These are phyloP conservation scores for Myotis vivesi DNA, from an alignment of 2,797 vertebrate species.

Conservation along the genomic window DNA sequence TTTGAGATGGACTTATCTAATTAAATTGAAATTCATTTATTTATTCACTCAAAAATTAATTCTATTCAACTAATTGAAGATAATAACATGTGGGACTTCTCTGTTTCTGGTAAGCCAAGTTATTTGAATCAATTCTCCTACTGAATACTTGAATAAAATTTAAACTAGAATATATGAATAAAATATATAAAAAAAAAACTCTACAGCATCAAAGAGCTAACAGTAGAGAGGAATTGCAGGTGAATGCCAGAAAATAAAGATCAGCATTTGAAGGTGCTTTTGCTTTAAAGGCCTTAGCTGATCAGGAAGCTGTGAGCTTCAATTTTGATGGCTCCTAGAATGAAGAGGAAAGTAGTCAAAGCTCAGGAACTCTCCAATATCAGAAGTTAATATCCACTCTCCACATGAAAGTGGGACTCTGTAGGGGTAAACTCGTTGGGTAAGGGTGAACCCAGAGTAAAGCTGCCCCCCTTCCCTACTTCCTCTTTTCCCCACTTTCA, in stretches of 20 bases:
- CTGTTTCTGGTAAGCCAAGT: not conserved
- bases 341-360: not conserved
- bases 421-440: not conserved
- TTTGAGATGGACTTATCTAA: not conserved
- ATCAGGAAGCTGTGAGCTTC: not conserved
- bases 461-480: not conserved
- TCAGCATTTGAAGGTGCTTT: not conserved
- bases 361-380: not conserved
- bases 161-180: not conserved
- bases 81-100: not conserved
- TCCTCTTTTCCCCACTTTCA: not conserved
- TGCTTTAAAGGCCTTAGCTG: not conserved
- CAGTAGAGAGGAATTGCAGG: not conserved
- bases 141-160: not conserved
- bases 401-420: not conserved
- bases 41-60: not conserved
- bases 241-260: not conserved
- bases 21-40: slow-evolving; percentile 4
- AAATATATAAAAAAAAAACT: not conserved
- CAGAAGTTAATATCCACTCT: not conserved
- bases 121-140: slow-evolving; percentile 18
- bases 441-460: not conserved
- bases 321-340: not conserved
- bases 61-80: slow-evolving; percentile 1
- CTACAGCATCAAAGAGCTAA: not conserved